phyloP scores from a whole-genome alignment of 2,113 vertebrate species.

The Mobula hypostoma region DNA sequence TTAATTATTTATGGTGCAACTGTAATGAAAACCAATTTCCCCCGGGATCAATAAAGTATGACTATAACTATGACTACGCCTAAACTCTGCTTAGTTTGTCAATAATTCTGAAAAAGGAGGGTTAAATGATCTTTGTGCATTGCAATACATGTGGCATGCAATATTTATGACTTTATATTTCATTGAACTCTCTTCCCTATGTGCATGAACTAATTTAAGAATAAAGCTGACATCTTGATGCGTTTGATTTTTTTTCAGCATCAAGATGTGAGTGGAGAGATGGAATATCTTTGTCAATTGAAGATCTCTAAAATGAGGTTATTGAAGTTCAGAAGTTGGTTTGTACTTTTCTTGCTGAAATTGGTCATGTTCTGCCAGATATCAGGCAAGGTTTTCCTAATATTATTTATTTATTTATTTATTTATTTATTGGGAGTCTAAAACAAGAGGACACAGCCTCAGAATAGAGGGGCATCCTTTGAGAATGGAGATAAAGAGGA shows the following conservation, averaged over 20 bases:
- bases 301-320: not conserved
- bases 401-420: too few relatives aligned
- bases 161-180: not conserved
- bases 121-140: not conserved
- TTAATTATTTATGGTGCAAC: too few relatives aligned
- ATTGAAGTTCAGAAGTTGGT: not conserved
- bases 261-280: not conserved
- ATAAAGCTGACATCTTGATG: conserved; percentile 2
- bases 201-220: not conserved
- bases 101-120: not conserved
- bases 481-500: too few relatives aligned
- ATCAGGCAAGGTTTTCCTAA: too few relatives aligned
- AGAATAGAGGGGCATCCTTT: too few relatives aligned
- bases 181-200: not conserved
- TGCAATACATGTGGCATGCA: not conserved
- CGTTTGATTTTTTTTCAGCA: not conserved
- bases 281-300: not conserved
- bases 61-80: too few relatives aligned
- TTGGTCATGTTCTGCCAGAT: not conserved
- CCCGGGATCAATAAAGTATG: too few relatives aligned
- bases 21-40: too few relatives aligned
- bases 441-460: too few relatives aligned
- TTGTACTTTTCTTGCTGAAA: not conserved
- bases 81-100: not conserved
- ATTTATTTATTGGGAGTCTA: too few relatives aligned